Evolutionary conservation across 2,113 vertebrate species (phyloP).

Genomic region (Chlorodrepanis virens): DNA sequence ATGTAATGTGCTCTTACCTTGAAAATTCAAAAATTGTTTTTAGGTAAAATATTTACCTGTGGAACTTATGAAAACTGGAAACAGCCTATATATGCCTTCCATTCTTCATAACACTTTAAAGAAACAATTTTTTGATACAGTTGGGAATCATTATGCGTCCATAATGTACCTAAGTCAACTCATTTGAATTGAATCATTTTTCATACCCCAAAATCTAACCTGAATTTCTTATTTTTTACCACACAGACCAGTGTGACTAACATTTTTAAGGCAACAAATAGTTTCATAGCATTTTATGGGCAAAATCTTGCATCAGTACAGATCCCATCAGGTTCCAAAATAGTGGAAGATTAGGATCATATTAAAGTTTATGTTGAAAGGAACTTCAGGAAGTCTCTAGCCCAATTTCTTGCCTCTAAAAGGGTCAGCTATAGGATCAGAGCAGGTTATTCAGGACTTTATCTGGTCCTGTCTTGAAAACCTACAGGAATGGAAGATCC

Average conservation of each 20-base stretch:
- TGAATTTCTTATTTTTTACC: not conserved
- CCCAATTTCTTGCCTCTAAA: not conserved
- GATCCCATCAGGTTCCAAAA: not conserved
- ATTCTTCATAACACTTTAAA: not conserved
- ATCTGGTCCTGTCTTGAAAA: not conserved
- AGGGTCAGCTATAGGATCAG: not conserved
- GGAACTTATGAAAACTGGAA: not conserved
- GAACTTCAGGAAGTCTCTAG: not conserved
- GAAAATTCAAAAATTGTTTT: not conserved
- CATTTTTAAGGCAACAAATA: not conserved
- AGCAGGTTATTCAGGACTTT: not conserved
- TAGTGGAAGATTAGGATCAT: not conserved
- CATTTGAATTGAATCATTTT: not conserved
- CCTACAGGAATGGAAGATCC: not conserved
- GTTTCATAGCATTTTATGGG: not conserved
- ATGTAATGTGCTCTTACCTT: not conserved
- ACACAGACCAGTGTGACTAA: not conserved
- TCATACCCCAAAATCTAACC: not conserved
- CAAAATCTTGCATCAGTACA: not conserved
- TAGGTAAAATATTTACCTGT: not conserved
- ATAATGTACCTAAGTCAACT: not conserved
- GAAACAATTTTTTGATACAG: not conserved
- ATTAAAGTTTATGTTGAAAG: not conserved
- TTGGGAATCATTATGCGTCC: not conserved
- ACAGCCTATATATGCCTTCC: not conserved